Percentiles rank a stretch among this genome's conserved stretches.
Evolutionary conservation across 2,888 invertebrate species (phyloP).

Genomic region (Abscondita cerata): DNA sequence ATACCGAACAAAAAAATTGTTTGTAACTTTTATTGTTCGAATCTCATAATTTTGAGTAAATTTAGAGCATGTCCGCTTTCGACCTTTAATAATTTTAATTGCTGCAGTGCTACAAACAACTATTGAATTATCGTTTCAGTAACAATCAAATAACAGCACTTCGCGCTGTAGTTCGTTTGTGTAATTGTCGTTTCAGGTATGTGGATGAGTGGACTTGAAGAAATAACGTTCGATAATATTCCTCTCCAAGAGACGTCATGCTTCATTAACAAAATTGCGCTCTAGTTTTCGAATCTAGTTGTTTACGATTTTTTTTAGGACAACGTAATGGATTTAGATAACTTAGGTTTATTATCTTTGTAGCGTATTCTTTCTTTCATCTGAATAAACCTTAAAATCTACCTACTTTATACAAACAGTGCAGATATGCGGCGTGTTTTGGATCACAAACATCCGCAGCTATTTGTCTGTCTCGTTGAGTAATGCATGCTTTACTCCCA

Average conservation of each 20-base stretch:
- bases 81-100: too few species aligned
- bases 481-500: constrained; percentile 51
- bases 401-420: constrained; percentile 14
- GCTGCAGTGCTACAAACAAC: neutral
- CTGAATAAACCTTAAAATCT: constrained; percentile 11
- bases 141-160: constrained; percentile 31
- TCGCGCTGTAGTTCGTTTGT: constrained; percentile 31
- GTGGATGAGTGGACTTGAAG: constrained; percentile 21
- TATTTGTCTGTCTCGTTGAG: constrained; percentile 53
- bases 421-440: constrained; percentile 35
- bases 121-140: constrained; percentile 28
- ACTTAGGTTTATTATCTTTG: too few species aligned
- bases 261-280: constrained; percentile 13
- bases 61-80: too few species aligned
- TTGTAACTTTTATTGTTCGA: too few species aligned
- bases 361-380: constrained; percentile 15
- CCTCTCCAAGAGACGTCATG: constrained; percentile 16
- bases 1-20: too few species aligned
- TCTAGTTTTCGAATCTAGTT: neutral
- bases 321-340: too few species aligned
- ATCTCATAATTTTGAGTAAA: too few species aligned
- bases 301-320: too few species aligned
- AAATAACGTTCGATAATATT: constrained; percentile 27
- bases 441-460: constrained; percentile 42
- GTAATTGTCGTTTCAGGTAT: constrained; percentile 23